Percentiles rank a stretch among this genome's conserved stretches.
Conservation (phyloP, 2,113 vertebrate species). For the Campylomormyrus tamandua region DNA sequence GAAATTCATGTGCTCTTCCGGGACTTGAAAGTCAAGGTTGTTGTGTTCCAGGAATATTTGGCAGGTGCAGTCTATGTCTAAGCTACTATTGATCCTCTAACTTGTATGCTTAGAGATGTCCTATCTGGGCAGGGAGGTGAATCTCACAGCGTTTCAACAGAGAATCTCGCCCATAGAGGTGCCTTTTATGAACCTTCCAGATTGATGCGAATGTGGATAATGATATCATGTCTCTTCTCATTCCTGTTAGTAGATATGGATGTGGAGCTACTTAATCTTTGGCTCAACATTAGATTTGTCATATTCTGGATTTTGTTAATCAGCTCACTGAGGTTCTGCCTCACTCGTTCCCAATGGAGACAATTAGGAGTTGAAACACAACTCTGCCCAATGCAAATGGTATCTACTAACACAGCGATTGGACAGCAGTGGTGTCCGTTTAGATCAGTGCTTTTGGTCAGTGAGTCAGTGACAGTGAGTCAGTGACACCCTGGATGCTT, state of each 20-base stretch:
- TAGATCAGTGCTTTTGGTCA: background rate
- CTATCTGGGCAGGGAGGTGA: background rate
- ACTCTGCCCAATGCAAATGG: background rate
- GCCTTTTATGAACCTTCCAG: background rate
- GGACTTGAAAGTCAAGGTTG: background rate
- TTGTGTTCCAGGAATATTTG: background rate
- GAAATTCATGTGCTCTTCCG: background rate
- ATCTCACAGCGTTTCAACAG: background rate
- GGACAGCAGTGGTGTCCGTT: background rate
- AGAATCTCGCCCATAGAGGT: background rate
- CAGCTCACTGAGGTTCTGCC: background rate
- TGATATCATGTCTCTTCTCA: background rate
- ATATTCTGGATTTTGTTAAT: background rate
- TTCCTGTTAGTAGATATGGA: background rate
- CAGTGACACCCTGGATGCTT: background rate
- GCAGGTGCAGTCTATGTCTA: background rate
- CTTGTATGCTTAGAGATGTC: background rate
- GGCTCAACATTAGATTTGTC: background rate
- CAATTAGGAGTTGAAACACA: background rate
- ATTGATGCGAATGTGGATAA: background rate
- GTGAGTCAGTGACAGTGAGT: background rate
- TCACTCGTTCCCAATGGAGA: background rate
- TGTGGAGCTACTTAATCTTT: background rate
- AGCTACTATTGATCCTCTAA: background rate
- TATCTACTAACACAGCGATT: background rate